Conservation (phyloP, 2,113 vertebrate genomes). For the Lontra canadensis region DNA sequence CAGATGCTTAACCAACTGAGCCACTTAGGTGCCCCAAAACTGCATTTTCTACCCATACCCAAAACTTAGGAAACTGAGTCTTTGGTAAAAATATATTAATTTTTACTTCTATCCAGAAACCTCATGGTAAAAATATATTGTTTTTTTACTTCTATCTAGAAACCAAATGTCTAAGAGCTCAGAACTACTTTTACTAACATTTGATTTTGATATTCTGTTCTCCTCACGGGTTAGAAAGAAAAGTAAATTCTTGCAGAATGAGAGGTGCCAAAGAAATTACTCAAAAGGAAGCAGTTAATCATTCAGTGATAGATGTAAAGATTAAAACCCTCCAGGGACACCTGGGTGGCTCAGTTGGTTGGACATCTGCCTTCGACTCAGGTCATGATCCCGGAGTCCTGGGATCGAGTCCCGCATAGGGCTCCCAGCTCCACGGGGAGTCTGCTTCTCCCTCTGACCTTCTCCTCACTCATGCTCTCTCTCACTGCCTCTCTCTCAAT, state of each 20-base stretch:
- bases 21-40: neutral
- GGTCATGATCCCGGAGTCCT: too few relatives aligned
- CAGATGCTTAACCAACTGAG: neutral
- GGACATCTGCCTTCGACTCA: too few relatives aligned
- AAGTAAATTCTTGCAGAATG: neutral
- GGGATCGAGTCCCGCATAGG: too few relatives aligned
- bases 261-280: neutral
- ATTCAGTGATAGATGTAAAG: neutral
- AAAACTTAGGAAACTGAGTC: neutral
- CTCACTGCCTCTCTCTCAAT: too few relatives aligned
- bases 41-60: neutral
- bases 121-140: neutral
- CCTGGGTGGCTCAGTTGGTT: too few relatives aligned
- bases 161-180: neutral
- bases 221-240: neutral
- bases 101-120: neutral
- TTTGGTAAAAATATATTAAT: neutral
- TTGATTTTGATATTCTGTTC: constrained; percentile 17
- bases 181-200: neutral
- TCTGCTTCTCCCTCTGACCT: too few relatives aligned
- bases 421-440: too few relatives aligned
- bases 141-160: neutral
- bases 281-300: neutral
- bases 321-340: neutral
- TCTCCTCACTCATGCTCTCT: too few relatives aligned